phyloP scores from a whole-genome alignment of 2,888 invertebrate genomes.

The Eulithis prunata region DNA sequence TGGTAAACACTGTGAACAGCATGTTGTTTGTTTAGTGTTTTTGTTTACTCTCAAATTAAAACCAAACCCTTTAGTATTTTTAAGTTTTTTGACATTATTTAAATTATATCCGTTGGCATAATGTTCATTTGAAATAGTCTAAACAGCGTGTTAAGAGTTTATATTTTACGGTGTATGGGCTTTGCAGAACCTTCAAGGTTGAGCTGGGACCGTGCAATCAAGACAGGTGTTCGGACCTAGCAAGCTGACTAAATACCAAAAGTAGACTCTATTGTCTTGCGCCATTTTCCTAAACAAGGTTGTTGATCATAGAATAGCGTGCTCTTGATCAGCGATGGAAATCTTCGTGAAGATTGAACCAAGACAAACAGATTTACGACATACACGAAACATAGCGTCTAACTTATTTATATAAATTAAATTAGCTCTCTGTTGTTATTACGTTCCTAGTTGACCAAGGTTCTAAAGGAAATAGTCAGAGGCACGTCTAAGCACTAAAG shows the following conservation, averaged over 20 bases:
- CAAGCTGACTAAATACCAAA: slow-evolving; percentile 25
- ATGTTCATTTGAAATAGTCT: slow-evolving; percentile 18
- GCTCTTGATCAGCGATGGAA: not conserved
- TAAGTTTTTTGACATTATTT: slow-evolving; percentile 3
- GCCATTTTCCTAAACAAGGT: slow-evolving; percentile 14
- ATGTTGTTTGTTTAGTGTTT: not conserved
- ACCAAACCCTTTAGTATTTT: too few relatives aligned
- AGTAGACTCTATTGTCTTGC: slow-evolving; percentile 12
- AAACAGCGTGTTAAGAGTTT: slow-evolving; percentile 20
- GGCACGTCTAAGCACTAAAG: too few relatives aligned
- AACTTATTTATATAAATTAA: too few relatives aligned
- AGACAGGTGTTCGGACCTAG: slow-evolving; percentile 16
- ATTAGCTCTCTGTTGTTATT: too few relatives aligned
- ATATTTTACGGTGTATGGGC: slow-evolving; percentile 27
- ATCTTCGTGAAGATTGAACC: not conserved
- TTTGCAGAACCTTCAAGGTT: slow-evolving; percentile 21
- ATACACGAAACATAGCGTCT: too few relatives aligned
- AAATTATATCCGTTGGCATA: slow-evolving; percentile 6
- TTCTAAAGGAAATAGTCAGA: too few relatives aligned
- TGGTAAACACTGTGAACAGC: too few relatives aligned
- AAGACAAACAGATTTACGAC: too few relatives aligned
- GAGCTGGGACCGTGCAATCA: slow-evolving; percentile 12
- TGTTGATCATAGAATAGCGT: not conserved
- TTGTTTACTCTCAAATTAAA: not conserved
- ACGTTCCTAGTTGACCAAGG: too few relatives aligned